These are phyloP conservation scores for Meda fulgida DNA, from an alignment of 2,797 vertebrate genomes.

Conservation along the genomic window DNA sequence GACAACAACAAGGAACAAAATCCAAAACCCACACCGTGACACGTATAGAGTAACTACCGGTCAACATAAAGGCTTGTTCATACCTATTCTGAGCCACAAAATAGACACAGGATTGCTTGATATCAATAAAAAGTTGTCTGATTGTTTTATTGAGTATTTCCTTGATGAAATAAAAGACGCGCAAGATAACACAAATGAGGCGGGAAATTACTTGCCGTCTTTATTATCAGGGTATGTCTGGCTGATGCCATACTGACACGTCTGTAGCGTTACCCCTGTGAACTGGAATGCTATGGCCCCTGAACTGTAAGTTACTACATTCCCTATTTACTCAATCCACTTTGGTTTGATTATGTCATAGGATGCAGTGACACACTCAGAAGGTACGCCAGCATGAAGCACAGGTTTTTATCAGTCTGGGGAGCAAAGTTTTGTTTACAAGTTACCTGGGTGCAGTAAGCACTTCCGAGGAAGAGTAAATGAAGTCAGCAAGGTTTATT, in stretches of 20 bases:
- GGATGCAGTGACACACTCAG: neutral
- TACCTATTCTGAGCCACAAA: neutral
- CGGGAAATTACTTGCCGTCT: neutral
- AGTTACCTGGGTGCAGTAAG: neutral
- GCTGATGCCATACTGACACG: slow-evolving; percentile 1
- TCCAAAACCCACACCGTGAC: too few relatives aligned
- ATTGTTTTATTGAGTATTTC: neutral
- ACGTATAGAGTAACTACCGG: neutral
- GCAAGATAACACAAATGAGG: neutral
- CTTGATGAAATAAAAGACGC: neutral
- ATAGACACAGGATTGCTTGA: neutral
- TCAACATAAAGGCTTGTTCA: neutral
- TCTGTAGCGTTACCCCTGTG: neutral
- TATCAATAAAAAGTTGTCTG: neutral
- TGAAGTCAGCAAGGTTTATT: neutral
- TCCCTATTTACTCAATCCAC: neutral
- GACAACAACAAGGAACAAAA: too few relatives aligned
- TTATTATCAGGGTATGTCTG: neutral
- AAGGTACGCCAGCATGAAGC: neutral
- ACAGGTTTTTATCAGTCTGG: neutral
- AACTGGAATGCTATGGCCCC: neutral
- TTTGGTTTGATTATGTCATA: neutral
- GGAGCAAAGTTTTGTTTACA: neutral
- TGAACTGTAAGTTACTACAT: neutral
- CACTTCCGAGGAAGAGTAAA: neutral